Evolutionary conservation across 2,113 vertebrate species (phyloP).

Genomic region (Bujurquina vittata): DNA sequence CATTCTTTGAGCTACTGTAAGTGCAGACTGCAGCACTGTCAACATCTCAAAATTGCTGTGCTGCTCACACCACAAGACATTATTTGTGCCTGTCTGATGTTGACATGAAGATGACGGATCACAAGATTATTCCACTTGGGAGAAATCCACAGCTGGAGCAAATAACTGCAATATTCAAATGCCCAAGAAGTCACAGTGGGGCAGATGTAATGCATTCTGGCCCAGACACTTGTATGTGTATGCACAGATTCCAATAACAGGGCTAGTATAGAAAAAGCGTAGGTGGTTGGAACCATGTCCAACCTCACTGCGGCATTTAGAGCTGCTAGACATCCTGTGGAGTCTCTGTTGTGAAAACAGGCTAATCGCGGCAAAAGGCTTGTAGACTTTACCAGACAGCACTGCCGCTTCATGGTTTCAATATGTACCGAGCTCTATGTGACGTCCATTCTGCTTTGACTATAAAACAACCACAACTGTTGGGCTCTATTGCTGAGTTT

Average conservation of each 20-base stretch:
- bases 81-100: conserved; percentile 6
- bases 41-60: not conserved
- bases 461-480: not conserved
- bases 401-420: not conserved
- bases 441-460: not conserved
- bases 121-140: conserved; percentile 10
- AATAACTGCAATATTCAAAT: conserved; percentile 1
- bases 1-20: conserved; percentile 24
- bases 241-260: not conserved
- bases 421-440: not conserved
- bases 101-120: not conserved
- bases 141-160: not conserved
- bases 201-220: not conserved
- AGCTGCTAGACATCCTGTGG: not conserved
- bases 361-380: not conserved
- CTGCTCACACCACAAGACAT: conserved; percentile 1
- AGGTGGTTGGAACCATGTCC: conserved; percentile 1
- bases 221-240: not conserved
- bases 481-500: not conserved
- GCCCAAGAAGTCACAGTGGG: not conserved
- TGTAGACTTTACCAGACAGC: not conserved
- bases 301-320: not conserved
- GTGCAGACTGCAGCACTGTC: not conserved
- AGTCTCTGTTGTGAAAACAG: conserved; percentile 5
- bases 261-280: not conserved